A percentile compares a stretch with the other conserved stretches of the same genome.
These are phyloP conservation scores for Coelinius sp. DNA, from an alignment of 2,888 invertebrate species.

Conservation along the genomic window DNA sequence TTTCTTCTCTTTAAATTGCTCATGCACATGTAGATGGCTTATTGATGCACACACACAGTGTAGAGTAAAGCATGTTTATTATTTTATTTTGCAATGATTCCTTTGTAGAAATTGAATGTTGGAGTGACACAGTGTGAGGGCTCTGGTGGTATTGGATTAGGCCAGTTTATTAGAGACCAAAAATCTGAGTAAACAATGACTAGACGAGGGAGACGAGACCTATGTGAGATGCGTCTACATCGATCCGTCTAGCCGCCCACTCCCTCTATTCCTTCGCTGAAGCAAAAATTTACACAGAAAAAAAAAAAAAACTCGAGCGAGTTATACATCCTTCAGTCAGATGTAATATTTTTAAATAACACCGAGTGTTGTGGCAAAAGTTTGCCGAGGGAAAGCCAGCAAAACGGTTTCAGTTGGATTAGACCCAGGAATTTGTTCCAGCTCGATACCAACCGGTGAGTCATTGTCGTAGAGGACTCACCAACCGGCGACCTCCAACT, in stretches of 20 bases:
- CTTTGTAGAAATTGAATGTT: constrained; percentile 78
- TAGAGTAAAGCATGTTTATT: constrained; percentile 45
- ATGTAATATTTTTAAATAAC: neutral
- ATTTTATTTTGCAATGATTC: constrained; percentile 31
- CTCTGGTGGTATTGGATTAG: constrained; percentile 68
- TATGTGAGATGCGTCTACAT: constrained; percentile 32
- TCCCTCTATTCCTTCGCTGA: constrained; percentile 40
- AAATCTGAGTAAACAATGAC: no score
- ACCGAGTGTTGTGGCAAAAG: neutral
- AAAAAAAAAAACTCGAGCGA: no score
- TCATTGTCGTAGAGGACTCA: constrained; percentile 39
- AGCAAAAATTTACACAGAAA: constrained; percentile 16
- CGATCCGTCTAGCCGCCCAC: constrained; percentile 46
- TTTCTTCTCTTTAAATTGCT: neutral
- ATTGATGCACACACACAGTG: constrained; percentile 39
- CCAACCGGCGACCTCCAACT: constrained; percentile 35
- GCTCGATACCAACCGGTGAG: constrained; percentile 36
- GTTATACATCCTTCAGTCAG: no score
- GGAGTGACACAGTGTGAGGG: constrained; percentile 75
- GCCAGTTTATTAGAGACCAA: constrained; percentile 66
- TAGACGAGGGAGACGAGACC: neutral
- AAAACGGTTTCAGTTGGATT: constrained; percentile 33
- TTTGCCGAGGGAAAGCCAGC: constrained; percentile 18
- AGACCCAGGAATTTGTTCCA: constrained; percentile 35
- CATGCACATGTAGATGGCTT: neutral